A percentile compares a stretch with the other conserved stretches of the same genome.
Evolutionary conservation across 1,140 invertebrate genomes (phyloP).

Genomic region (Zelostemma sp.): DNA sequence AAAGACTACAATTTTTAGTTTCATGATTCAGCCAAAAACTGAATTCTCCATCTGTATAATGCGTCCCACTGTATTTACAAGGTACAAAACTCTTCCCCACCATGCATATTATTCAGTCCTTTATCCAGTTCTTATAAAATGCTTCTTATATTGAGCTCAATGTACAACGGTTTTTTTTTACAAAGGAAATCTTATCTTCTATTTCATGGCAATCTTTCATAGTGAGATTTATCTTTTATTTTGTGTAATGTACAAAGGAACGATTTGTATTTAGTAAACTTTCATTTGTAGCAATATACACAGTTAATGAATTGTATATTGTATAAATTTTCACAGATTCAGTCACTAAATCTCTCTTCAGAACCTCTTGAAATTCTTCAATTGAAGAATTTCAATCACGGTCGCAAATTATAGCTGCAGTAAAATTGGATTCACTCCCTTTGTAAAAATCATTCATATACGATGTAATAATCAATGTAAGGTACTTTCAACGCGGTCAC

Average conservation of each 20-base stretch:
- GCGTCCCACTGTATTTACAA: no score
- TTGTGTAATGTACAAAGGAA: slow-evolving; percentile 29
- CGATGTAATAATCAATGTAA: no score
- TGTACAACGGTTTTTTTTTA: slow-evolving; percentile 34
- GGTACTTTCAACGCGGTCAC: no score
- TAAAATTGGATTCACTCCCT: background rate
- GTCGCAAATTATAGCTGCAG: background rate
- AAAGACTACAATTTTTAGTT: no score
- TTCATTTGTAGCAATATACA: slow-evolving; percentile 30
- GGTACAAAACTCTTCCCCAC: no score
- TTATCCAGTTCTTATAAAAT: slow-evolving; percentile 39
- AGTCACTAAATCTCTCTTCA: background rate
- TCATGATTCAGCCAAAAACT: no score
- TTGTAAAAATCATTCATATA: slow-evolving; percentile 18
- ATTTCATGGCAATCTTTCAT: slow-evolving; percentile 4
- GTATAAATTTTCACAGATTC: background rate
- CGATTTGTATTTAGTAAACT: slow-evolving; percentile 28
- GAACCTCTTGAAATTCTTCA: background rate
- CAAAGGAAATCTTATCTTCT: no score
- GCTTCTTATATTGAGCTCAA: slow-evolving; percentile 29
- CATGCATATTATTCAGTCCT: slow-evolving; percentile 9
- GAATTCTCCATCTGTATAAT: no score
- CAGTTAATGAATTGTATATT: slow-evolving; percentile 24
- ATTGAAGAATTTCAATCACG: background rate
- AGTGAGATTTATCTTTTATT: slow-evolving; percentile 9